A percentile compares a stretch with the other conserved stretches of the same genome.
phyloP scores from a whole-genome alignment of 2,888 invertebrate genomes.

The Caenorhabditis japonica region DNA sequence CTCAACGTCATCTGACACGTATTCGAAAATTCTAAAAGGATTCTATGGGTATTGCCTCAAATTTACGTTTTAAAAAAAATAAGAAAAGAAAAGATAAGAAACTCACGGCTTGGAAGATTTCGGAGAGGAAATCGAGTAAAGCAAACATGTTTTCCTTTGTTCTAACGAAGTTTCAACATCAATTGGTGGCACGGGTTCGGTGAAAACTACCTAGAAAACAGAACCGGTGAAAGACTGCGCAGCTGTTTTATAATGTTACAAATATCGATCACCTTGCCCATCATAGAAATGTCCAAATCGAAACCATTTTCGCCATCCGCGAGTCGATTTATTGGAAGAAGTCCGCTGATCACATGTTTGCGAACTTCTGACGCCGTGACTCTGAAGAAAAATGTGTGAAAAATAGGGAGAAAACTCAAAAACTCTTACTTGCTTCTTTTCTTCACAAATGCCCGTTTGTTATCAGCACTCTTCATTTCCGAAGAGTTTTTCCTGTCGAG shows the following conservation, averaged over 20 bases:
- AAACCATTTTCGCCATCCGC: constrained; percentile 37
- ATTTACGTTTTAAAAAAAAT: neutral
- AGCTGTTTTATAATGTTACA: too few species aligned
- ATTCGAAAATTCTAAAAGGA: constrained; percentile 62
- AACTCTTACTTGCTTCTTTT: constrained; percentile 47
- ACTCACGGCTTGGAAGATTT: constrained; percentile 47
- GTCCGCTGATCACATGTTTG: constrained; percentile 49
- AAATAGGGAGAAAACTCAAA: neutral
- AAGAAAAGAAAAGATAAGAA: neutral
- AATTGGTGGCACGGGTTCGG: constrained; percentile 48
- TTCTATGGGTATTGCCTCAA: neutral
- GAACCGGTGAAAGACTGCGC: constrained; percentile 1
- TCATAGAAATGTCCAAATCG: constrained; percentile 39
- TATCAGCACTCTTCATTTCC: constrained; percentile 39
- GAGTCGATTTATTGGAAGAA: constrained; percentile 39
- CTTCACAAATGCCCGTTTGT: constrained; percentile 50
- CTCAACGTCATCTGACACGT: constrained; percentile 72
- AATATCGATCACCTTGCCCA: constrained; percentile 39
- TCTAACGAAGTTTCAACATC: constrained; percentile 48
- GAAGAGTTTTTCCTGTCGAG: constrained; percentile 36
- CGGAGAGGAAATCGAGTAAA: constrained; percentile 52
- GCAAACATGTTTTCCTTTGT: constrained; percentile 48
- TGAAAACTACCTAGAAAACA: constrained; percentile 26
- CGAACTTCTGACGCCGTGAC: constrained; percentile 50
- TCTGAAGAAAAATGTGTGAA: constrained; percentile 10